A percentile compares a stretch with the other conserved stretches of the same genome.
Evolutionary conservation across 2,888 invertebrate species (phyloP).

Genomic region (Alcis repandata): DNA sequence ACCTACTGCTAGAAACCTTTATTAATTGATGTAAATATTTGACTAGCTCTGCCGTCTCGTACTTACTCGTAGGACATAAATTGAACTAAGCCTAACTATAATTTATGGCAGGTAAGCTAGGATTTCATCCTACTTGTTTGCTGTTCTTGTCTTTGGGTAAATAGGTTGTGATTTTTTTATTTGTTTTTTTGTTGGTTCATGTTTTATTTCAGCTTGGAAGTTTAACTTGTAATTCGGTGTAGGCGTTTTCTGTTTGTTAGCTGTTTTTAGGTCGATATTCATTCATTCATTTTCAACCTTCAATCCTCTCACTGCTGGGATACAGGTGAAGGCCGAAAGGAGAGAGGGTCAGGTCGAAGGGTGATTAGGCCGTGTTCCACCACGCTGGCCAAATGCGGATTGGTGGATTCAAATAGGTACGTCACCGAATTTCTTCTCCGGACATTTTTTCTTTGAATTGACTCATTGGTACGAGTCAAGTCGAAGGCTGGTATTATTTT

Average conservation of each 20-base stretch:
- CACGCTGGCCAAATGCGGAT: too few relatives aligned
- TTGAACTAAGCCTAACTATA: constrained; percentile 7
- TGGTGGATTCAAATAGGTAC: too few relatives aligned
- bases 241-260: neutral
- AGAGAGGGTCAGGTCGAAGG: too few relatives aligned
- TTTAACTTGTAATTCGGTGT: neutral
- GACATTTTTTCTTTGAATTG: too few relatives aligned
- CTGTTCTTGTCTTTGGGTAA: neutral
- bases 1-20: neutral
- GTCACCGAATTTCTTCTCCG: too few relatives aligned
- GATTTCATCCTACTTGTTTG: neutral
- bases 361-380: too few relatives aligned
- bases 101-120: neutral
- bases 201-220: neutral
- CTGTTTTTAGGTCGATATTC: neutral
- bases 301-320: too few relatives aligned
- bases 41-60: constrained; percentile 3
- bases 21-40: constrained; percentile 11
- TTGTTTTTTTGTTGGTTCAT: neutral
- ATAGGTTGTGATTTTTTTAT: neutral
- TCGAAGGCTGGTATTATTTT: too few relatives aligned
- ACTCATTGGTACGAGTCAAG: too few relatives aligned
- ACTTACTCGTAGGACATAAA: constrained; percentile 7
- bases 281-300: too few relatives aligned
- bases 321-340: too few relatives aligned